Conservation (phyloP, 1,140 invertebrate genomes). For the Tenebrio molitor region DNA sequence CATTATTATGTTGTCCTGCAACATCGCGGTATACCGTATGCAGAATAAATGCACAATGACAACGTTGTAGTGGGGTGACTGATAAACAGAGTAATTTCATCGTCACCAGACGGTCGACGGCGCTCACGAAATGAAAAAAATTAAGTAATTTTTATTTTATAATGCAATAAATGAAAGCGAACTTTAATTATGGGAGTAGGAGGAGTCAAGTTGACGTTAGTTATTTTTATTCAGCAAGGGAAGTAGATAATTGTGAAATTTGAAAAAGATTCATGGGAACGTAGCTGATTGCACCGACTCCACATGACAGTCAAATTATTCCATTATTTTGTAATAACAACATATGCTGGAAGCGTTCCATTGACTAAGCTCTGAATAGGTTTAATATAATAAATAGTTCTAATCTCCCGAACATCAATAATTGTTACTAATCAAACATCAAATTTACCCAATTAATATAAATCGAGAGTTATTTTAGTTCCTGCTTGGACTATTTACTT, state of each 20-base stretch:
- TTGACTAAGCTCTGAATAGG: conserved; percentile 41
- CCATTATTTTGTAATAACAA: conserved; percentile 35
- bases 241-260: conserved; percentile 35
- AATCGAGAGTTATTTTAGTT: conserved; percentile 4
- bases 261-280: conserved; percentile 20
- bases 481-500: not conserved
- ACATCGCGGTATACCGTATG: no score
- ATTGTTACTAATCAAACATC: conserved; percentile 12
- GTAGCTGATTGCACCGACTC: conserved; percentile 21
- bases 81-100: no score
- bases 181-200: no score
- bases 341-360: conserved; percentile 43
- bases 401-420: conserved; percentile 26
- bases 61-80: no score
- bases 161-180: no score
- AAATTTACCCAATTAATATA: conserved; percentile 14
- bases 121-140: no score
- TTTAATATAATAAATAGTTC: conserved; percentile 24
- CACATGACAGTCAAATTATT: conserved; percentile 27
- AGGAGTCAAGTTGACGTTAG: no score
- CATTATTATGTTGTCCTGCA: not conserved
- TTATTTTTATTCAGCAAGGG: conserved; percentile 10
- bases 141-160: no score
- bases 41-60: no score
- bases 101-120: no score